phyloP scores from a whole-genome alignment of 2,113 vertebrate genomes.

The Acrocephalus kingi region DNA sequence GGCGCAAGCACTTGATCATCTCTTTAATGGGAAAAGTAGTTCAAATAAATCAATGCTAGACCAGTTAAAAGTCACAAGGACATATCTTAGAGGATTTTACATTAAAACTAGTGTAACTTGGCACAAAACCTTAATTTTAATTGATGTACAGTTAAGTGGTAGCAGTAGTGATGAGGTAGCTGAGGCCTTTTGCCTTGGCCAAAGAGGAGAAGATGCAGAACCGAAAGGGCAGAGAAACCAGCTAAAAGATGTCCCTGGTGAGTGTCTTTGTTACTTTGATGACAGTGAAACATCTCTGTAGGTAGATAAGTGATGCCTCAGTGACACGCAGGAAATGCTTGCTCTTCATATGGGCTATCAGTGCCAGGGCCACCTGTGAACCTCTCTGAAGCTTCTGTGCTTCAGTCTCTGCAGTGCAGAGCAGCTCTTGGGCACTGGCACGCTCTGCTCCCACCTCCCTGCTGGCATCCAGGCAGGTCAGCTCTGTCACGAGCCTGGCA shows the following conservation, averaged over 20 bases:
- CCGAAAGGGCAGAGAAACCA: background rate
- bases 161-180: background rate
- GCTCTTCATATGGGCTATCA: background rate
- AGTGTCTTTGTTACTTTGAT: rapidly evolving
- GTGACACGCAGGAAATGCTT: background rate
- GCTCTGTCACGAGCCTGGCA: slow-evolving; percentile 41
- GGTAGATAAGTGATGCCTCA: background rate
- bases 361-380: background rate
- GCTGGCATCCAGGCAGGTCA: slow-evolving; percentile 30
- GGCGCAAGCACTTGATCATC: background rate
- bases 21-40: slow-evolving; percentile 16
- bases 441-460: background rate
- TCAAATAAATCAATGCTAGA: slow-evolving; percentile 15
- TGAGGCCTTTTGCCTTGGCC: background rate
- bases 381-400: background rate
- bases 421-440: background rate
- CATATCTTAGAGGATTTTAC: background rate
- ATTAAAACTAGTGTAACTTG: background rate
- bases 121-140: background rate
- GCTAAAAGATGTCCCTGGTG: background rate
- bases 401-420: background rate
- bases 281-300: background rate
- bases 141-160: background rate
- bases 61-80: slow-evolving; percentile 10
- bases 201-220: background rate